phyloP scores from a whole-genome alignment of 2,797 vertebrate species.

The Phrynocephalus guinanensis region DNA sequence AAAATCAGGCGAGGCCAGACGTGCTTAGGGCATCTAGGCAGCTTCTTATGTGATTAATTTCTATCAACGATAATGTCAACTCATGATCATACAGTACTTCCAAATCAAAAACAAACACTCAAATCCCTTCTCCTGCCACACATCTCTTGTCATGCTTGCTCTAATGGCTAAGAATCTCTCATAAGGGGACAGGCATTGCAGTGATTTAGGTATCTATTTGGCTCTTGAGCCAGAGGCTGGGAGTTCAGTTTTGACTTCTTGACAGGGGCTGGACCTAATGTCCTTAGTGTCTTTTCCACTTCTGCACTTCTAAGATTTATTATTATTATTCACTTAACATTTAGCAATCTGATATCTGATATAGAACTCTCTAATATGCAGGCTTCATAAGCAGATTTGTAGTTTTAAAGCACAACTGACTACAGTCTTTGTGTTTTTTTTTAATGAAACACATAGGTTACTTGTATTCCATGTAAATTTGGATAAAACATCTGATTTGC shows the following conservation, averaged over 20 bases:
- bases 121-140: not conserved
- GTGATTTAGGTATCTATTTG: too few species aligned
- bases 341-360: not conserved
- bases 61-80: too few species aligned
- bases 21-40: too few species aligned
- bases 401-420: constrained; percentile 43
- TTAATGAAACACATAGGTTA: constrained; percentile 45
- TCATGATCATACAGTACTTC: not conserved
- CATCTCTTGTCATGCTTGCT: not conserved
- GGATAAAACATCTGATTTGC: constrained; percentile 51
- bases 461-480: constrained; percentile 23
- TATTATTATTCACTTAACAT: not conserved
- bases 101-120: not conserved
- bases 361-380: constrained; percentile 18
- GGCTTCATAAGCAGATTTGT: constrained; percentile 30
- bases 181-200: not conserved
- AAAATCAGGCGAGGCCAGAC: too few species aligned
- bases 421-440: constrained; percentile 2
- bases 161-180: constrained; percentile 8
- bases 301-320: too few species aligned
- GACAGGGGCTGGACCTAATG: too few species aligned
- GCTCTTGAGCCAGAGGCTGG: too few species aligned
- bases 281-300: too few species aligned
- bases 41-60: too few species aligned
- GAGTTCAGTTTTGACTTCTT: too few species aligned